phyloP scores from a whole-genome alignment of 2,797 vertebrate species.

The Oryzias dopingdopingensis region DNA sequence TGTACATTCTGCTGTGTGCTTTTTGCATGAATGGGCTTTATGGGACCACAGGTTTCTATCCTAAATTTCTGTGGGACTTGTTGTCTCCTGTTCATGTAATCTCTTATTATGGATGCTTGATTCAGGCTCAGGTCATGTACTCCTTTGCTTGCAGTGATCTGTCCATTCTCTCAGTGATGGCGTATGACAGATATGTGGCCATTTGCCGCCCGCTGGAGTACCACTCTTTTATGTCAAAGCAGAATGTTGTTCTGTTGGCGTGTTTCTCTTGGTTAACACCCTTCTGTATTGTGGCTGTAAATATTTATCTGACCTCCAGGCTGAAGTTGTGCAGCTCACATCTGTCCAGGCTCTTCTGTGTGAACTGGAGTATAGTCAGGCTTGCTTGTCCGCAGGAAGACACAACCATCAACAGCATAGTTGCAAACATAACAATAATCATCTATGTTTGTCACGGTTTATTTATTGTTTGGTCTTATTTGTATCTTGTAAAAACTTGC shows the following conservation, averaged over 20 bases:
- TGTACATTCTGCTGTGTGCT: constrained; percentile 50
- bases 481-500: constrained; percentile 42
- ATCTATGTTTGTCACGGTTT: constrained; percentile 12
- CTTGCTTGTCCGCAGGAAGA: constrained; percentile 39
- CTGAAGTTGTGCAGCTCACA: constrained; percentile 30
- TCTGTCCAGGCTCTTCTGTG: constrained; percentile 31
- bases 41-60: constrained; percentile 47
- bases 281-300: not conserved
- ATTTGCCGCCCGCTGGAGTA: constrained; percentile 47
- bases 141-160: constrained; percentile 32
- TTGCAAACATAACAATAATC: constrained; percentile 18
- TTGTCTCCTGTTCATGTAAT: constrained; percentile 41
- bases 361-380: constrained; percentile 39
- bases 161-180: constrained; percentile 43
- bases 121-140: constrained; percentile 42
- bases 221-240: constrained; percentile 46
- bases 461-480: constrained; percentile 44
- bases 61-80: constrained; percentile 51
- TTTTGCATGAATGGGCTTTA: constrained; percentile 47
- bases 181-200: constrained; percentile 54
- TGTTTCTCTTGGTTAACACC: constrained; percentile 25
- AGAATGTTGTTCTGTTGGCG: constrained; percentile 4
- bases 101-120: constrained; percentile 45
- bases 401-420: not conserved
- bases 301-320: constrained; percentile 22